phyloP scores from a whole-genome alignment of 2,797 vertebrate species.

The Falco novaeseelandiae region DNA sequence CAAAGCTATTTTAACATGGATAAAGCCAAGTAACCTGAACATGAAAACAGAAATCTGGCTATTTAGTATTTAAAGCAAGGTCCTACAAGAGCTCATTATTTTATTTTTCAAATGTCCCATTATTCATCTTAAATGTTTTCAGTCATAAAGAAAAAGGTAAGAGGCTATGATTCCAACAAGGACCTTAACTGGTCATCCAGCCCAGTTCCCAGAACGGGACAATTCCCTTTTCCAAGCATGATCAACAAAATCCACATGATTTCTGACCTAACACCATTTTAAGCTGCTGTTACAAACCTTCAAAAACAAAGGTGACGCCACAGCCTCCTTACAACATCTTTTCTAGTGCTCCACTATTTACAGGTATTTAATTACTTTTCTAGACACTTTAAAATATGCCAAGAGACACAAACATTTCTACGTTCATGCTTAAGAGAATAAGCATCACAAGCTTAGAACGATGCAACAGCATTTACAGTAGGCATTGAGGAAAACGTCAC shows the following conservation, averaged over 20 bases:
- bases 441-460: neutral
- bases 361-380: neutral
- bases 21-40: neutral
- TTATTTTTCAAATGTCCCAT: neutral
- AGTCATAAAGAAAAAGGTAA: neutral
- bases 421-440: neutral
- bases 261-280: neutral
- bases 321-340: neutral
- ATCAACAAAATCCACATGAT: neutral
- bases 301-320: neutral
- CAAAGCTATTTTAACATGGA: neutral
- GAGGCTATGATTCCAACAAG: neutral
- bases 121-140: neutral
- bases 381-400: neutral
- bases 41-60: neutral
- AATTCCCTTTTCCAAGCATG: neutral
- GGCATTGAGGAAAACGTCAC: neutral
- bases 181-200: neutral
- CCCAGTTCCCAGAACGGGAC: neutral
- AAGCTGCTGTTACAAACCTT: neutral
- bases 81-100: neutral
- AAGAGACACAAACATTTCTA: neutral
- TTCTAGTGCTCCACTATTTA: neutral
- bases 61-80: neutral
- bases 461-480: neutral